Percentiles rank a stretch among this genome's conserved stretches.
phyloP scores from a whole-genome alignment of 1,140 invertebrate genomes.

The Bombus picipes region DNA sequence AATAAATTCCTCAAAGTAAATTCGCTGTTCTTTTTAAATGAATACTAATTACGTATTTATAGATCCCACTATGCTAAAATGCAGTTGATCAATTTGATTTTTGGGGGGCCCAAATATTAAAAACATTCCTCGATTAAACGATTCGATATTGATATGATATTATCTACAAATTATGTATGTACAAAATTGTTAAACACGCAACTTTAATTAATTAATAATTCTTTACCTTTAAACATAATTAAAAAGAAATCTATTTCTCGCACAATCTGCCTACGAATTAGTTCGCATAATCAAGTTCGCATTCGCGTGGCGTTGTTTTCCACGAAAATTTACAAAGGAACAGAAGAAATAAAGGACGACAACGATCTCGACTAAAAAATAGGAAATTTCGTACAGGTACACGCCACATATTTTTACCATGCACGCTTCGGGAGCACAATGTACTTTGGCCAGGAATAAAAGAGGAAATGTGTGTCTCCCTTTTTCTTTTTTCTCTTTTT shows the following conservation, averaged over 20 bases:
- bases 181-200: too few species aligned
- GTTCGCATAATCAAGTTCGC: background rate
- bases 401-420: conserved; percentile 16
- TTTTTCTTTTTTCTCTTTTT: background rate
- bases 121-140: too few species aligned
- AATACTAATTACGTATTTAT: too few species aligned
- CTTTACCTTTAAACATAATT: background rate
- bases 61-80: too few species aligned
- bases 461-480: conserved; percentile 28
- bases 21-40: background rate
- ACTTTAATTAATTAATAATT: background rate
- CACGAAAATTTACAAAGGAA: conserved; percentile 1
- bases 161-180: too few species aligned
- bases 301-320: background rate
- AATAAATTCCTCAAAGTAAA: background rate
- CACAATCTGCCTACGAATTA: background rate
- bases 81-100: background rate
- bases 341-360: background rate
- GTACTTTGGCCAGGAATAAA: conserved; percentile 21
- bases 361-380: conserved; percentile 19
- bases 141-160: background rate
- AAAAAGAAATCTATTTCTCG: background rate
- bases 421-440: conserved; percentile 20
- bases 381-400: conserved; percentile 9
- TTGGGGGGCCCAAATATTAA: background rate